A percentile compares a stretch with the other conserved stretches of the same genome.
phyloP scores from a whole-genome alignment of 2,113 vertebrate genomes.

The Edolisoma coerulescens region DNA sequence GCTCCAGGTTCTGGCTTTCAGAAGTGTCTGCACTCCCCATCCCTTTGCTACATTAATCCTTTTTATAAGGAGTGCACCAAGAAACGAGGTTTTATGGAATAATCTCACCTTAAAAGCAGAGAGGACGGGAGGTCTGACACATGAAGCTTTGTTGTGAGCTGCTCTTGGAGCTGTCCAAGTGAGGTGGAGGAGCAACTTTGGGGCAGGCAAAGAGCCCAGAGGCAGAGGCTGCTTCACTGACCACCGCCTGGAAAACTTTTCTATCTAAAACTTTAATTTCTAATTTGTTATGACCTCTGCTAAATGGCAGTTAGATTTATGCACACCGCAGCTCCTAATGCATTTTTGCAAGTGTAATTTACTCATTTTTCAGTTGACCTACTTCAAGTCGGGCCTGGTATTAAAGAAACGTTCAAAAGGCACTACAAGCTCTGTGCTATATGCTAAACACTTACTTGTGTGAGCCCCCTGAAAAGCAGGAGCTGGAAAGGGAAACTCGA shows the following conservation, averaged over 20 bases:
- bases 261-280: not conserved
- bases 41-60: not conserved
- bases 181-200: not conserved
- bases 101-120: not conserved
- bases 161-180: not conserved
- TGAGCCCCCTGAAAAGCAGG: not conserved
- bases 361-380: conserved; percentile 40
- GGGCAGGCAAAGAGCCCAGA: not conserved
- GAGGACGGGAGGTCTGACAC: not conserved
- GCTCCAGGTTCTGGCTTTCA: not conserved
- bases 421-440: not conserved
- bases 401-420: conserved; percentile 15
- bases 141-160: rapidly evolving
- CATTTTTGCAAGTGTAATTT: conserved; percentile 13
- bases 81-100: not conserved
- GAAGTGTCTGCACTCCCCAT: not conserved
- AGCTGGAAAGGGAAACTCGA: not conserved
- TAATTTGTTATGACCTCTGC: not conserved
- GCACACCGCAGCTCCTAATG: not conserved
- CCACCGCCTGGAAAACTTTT: not conserved
- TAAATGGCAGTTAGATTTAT: not conserved
- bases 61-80: not conserved
- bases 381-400: conserved; percentile 14
- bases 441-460: not conserved
- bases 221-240: not conserved